phyloP scores from a whole-genome alignment of 2,888 invertebrate genomes.

The Sesia bembeciformis region DNA sequence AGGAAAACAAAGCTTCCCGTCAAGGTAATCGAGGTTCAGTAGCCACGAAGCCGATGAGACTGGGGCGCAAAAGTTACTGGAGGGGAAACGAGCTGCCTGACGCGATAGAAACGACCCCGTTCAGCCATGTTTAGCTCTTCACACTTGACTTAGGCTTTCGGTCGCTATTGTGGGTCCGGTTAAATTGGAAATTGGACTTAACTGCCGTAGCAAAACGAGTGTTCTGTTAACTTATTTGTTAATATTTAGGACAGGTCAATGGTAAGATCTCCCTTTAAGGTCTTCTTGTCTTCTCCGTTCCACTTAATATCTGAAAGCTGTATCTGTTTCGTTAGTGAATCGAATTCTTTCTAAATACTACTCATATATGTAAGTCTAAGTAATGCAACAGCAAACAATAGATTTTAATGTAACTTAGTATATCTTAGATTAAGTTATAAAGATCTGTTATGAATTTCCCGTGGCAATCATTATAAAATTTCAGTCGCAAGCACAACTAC shows the following conservation, averaged over 20 bases:
- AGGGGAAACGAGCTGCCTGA: slow-evolving; percentile 15
- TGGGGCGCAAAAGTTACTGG: slow-evolving; percentile 21
- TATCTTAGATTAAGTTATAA: too few relatives aligned
- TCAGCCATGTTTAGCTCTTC: slow-evolving; percentile 11
- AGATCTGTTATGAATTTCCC: too few relatives aligned
- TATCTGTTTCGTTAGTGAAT: too few relatives aligned
- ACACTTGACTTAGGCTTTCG: slow-evolving; percentile 20
- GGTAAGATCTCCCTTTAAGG: too few relatives aligned
- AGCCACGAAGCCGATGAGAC: slow-evolving; percentile 13
- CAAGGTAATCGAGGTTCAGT: slow-evolving; percentile 11
- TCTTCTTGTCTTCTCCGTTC: too few relatives aligned
- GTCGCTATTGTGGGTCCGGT: not conserved
- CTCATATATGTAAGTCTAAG: too few relatives aligned
- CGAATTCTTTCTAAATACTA: too few relatives aligned
- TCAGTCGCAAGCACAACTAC: too few relatives aligned
- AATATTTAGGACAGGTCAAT: not conserved
- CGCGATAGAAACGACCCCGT: slow-evolving; percentile 17
- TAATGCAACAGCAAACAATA: too few relatives aligned
- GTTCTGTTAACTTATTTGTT: not conserved
- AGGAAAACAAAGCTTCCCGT: not conserved
- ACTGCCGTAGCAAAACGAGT: not conserved
- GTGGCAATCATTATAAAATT: too few relatives aligned
- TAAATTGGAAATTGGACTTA: not conserved
- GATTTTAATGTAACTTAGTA: too few relatives aligned
- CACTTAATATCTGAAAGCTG: too few relatives aligned